Base-by-base conservation (phyloP, 1,140 invertebrate species). In the Limonius californicus region DNA sequence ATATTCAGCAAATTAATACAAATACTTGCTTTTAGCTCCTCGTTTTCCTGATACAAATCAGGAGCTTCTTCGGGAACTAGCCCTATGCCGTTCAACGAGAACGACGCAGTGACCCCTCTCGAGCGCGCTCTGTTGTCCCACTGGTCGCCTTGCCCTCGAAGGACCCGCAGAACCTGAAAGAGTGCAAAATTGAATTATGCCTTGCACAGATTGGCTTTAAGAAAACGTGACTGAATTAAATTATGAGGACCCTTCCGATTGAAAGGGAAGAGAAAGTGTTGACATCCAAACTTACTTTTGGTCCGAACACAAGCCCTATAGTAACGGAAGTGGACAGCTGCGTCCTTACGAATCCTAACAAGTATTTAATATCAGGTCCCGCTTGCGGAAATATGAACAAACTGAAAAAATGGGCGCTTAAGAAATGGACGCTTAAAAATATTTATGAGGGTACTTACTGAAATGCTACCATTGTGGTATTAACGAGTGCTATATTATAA, bases 401-500 rank as follows among this genome's bases (percentile, higher is more conserved):
- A 77, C 90, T 93, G 79, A 30, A 83, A 81, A 27, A n/a, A n/a
- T n/a, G n/a, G n/a, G n/a, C n/a, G n/a, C n/a, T n/a, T n/a, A n/a
- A n/a, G n/a, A n/a, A 14, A 21, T 47, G 11, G 7, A n/a, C n/a
- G n/a, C n/a, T n/a, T n/a, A n/a, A n/a, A n/a, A n/a, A n/a, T n/a
- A n/a, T n/a, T n/a, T n/a, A n/a, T n/a, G n/a, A n/a, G 2, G 7
- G 15, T 59, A 91, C 91, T 89, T 84, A 96, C 93, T 94, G 92
- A 68, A 96, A 87, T 2, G 89, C 86, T 53, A 94, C 87, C 89
- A 95, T 93, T 20, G 91, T 82, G 35, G 89, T 92, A 76, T 96
- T 96, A 63, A 95, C 90, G 50, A 91, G 82, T 57, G 93, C 91
- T 66, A 95, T 96, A 76, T 95, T 96, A 79, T 97, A 96, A 58